These are phyloP conservation scores for Psylliodes chrysocephalus DNA, from an alignment of 2,888 invertebrate species.

Conservation along the genomic window DNA sequence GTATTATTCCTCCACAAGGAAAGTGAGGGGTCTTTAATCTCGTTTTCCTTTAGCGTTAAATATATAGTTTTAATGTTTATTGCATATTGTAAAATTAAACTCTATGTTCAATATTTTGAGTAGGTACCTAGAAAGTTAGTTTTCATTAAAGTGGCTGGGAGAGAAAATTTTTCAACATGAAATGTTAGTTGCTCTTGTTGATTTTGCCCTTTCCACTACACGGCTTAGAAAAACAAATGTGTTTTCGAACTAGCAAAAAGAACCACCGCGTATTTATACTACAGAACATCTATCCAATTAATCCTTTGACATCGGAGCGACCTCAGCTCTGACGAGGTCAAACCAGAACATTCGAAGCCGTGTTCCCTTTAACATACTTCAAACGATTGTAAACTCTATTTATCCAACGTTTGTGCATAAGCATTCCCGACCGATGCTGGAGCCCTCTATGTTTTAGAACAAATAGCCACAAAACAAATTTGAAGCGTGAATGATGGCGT, in stretches of 20 bases:
- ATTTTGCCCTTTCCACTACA: too few species aligned
- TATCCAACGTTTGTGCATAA: conserved; percentile 43
- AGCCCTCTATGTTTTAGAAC: conserved; percentile 36
- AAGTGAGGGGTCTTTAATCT: too few species aligned
- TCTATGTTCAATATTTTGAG: too few species aligned
- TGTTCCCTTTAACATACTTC: conserved; percentile 50
- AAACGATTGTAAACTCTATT: conserved; percentile 51
- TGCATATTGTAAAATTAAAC: too few species aligned
- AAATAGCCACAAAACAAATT: conserved; percentile 38
- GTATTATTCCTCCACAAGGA: too few species aligned
- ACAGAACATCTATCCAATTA: conserved; percentile 47
- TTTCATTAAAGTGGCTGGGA: too few species aligned
- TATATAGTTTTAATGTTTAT: too few species aligned
- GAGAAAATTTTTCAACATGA: too few species aligned
- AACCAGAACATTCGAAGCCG: conserved; percentile 45
- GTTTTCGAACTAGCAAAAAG: conserved; percentile 16
- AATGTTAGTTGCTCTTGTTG: too few species aligned
- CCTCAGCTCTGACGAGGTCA: conserved; percentile 43
- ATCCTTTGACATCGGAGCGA: conserved; percentile 50
- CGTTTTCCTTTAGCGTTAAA: too few species aligned
- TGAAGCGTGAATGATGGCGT: conserved; percentile 32
- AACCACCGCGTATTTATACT: conserved; percentile 40
- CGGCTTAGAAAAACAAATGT: not conserved
- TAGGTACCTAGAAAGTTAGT: too few species aligned
- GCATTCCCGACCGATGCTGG: conserved; percentile 27